phyloP scores from a whole-genome alignment of 1,140 invertebrate genomes.

The Conus betulinus region DNA sequence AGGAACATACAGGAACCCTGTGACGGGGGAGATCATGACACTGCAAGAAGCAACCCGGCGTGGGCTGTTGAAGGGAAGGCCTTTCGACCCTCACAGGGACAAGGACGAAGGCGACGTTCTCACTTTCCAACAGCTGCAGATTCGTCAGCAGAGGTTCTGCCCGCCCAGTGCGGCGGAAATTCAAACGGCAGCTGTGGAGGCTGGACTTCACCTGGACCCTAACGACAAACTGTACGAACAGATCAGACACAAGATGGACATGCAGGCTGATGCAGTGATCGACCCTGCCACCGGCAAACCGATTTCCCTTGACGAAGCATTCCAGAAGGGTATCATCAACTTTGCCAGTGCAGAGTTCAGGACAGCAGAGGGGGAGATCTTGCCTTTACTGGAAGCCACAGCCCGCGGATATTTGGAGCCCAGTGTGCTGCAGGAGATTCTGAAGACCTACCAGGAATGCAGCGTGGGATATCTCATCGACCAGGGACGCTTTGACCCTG shows the following conservation, averaged over 20 bases:
- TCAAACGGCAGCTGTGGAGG: constrained; percentile 76
- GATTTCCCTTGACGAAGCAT: constrained; percentile 86
- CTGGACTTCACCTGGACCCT: constrained; percentile 80
- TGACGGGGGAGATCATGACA: constrained; percentile 72
- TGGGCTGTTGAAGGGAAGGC: constrained; percentile 75
- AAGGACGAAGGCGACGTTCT: constrained; percentile 85
- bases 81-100: constrained; percentile 55
- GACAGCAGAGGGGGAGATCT: constrained; percentile 69
- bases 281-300: constrained; percentile 83
- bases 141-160: constrained; percentile 64
- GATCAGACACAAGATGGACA: constrained; percentile 81
- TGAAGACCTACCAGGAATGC: constrained; percentile 62
- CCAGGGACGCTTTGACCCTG: constrained; percentile 88
- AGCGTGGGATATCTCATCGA: constrained; percentile 78
- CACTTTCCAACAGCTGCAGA: constrained; percentile 65
- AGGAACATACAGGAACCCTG: constrained; percentile 67
- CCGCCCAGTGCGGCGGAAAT: constrained; percentile 39
- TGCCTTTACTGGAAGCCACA: constrained; percentile 90
- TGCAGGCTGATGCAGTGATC: constrained; percentile 84
- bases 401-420: constrained; percentile 89
- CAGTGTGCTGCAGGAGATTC: constrained; percentile 81
- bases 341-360: constrained; percentile 71
- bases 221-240: constrained; percentile 56
- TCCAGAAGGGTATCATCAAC: constrained; percentile 84
- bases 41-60: constrained; percentile 78